phyloP scores from a whole-genome alignment of 1,140 invertebrate genomes.

The Heliconius nattereri region DNA sequence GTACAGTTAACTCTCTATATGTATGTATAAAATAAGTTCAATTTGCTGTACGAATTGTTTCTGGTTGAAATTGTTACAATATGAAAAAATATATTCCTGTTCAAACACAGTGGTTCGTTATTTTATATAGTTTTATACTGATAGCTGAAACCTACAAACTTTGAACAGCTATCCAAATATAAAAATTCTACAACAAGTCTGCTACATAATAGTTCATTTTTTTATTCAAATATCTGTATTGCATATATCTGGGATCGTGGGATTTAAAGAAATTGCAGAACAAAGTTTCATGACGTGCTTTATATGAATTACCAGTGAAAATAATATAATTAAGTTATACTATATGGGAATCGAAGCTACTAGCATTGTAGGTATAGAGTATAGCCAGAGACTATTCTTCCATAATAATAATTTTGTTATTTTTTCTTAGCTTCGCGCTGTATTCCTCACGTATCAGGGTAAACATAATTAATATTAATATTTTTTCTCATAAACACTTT shows the following conservation, averaged over 20 bases:
- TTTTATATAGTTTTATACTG: background rate
- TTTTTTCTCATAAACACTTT: too few species aligned
- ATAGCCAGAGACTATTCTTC: too few species aligned
- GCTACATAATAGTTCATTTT: background rate
- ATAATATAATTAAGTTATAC: too few species aligned
- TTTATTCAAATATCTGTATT: background rate
- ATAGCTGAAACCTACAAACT: background rate
- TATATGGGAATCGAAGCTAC: too few species aligned
- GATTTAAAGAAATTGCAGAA: background rate
- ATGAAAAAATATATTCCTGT: background rate
- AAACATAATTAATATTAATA: too few species aligned
- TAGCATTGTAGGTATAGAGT: too few species aligned
- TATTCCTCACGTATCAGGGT: too few species aligned
- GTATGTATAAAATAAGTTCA: background rate
- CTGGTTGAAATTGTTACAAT: background rate
- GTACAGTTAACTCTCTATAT: background rate
- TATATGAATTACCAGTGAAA: too few species aligned
- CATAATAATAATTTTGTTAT: too few species aligned
- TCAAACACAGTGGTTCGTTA: background rate
- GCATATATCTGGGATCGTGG: too few species aligned
- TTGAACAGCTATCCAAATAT: background rate
- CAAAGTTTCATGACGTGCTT: too few species aligned
- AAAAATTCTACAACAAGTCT: background rate
- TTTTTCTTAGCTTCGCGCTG: too few species aligned
- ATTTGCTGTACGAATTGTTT: background rate